Conservation (phyloP, 2,113 vertebrate genomes). For the Tragelaphus imberbis region DNA sequence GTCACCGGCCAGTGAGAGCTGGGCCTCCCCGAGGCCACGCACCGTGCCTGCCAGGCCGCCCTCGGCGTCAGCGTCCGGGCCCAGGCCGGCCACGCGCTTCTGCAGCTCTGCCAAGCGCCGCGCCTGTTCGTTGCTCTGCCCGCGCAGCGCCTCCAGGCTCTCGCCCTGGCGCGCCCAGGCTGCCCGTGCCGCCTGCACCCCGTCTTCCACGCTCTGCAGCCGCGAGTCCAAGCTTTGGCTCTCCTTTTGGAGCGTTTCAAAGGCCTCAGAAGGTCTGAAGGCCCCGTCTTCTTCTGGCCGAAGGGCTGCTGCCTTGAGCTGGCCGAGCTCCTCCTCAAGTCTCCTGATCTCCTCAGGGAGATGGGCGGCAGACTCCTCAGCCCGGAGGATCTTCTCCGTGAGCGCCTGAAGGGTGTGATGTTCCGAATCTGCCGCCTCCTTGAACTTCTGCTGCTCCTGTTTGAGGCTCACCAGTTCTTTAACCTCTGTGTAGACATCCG, state of each 20-base stretch:
- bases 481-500: conserved; percentile 91
- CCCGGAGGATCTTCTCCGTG: conserved; percentile 78
- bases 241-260: conserved; percentile 73
- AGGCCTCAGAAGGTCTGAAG: conserved; percentile 43
- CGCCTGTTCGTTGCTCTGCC: conserved; percentile 77
- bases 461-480: conserved; percentile 88
- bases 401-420: conserved; percentile 84
- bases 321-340: conserved; percentile 77
- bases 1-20: conserved; percentile 69
- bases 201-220: conserved; percentile 82
- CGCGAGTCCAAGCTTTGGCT: conserved; percentile 80
- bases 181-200: conserved; percentile 48
- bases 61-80: conserved; percentile 35
- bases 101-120: conserved; percentile 77
- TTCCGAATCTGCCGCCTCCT: conserved; percentile 78
- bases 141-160: conserved; percentile 79
- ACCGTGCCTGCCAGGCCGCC: conserved; percentile 62
- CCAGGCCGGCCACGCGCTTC: conserved; percentile 56
- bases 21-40: conserved; percentile 76
- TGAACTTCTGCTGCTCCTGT: conserved; percentile 86
- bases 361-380: conserved; percentile 75
- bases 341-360: conserved; percentile 78
- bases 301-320: conserved; percentile 63
- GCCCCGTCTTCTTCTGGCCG: conserved; percentile 69
- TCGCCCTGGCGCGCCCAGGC: conserved; percentile 70